A percentile compares a stretch with the other conserved stretches of the same genome.
Evolutionary conservation across 2,113 vertebrate genomes (phyloP).

Genomic region (Parotia lawesii): DNA sequence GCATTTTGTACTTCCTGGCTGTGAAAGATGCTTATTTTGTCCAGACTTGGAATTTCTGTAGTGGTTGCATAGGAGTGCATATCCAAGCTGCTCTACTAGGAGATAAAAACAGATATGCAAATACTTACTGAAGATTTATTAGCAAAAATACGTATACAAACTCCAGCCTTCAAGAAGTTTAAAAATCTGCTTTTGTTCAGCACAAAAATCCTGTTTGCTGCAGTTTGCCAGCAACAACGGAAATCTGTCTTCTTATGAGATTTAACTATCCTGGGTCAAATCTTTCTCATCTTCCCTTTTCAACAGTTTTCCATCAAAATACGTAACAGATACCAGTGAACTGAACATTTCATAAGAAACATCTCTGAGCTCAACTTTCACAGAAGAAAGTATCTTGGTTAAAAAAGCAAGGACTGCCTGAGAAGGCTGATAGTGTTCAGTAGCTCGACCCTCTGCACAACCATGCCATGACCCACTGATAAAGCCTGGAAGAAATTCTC

Average conservation of each 20-base stretch:
- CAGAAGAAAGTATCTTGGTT: background rate
- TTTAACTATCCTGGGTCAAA: background rate
- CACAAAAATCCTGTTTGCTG: background rate
- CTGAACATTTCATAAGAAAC: background rate
- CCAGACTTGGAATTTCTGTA: background rate
- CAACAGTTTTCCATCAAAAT: background rate
- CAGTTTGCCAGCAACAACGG: background rate
- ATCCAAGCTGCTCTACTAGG: background rate
- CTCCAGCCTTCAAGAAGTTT: background rate
- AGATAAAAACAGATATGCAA: constrained; percentile 1
- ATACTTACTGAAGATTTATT: background rate
- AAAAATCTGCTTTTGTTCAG: constrained; percentile 3
- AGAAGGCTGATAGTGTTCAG: background rate
- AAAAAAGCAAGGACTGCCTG: background rate
- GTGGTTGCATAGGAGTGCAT: background rate
- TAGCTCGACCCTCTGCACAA: background rate
- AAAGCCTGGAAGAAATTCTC: background rate
- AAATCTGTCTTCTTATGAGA: background rate
- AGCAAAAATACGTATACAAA: background rate
- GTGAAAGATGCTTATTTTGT: background rate
- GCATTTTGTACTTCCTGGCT: background rate
- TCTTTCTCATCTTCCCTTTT: background rate
- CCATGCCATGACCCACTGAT: background rate
- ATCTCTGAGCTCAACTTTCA: background rate
- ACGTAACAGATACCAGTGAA: background rate